Evolutionary conservation across 1,140 invertebrate species (phyloP), one percentile per base, ranked within the genome.

Genomic region (Temnothorax longispinosus): DNA sequence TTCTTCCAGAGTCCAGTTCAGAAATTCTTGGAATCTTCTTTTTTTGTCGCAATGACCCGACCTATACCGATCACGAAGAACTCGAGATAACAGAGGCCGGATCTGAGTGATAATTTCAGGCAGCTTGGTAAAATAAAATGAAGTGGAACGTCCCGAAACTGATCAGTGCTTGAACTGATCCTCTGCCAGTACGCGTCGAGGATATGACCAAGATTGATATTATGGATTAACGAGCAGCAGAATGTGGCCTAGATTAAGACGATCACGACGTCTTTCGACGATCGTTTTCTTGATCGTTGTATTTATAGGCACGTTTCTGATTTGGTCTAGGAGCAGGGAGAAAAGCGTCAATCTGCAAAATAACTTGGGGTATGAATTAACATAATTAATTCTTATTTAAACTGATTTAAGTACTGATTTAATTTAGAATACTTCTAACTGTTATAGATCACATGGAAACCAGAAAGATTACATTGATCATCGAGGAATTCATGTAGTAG

Each of bases 401-500:
- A n/a, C 38, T n/a, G 58, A 38, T 65, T 58, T 21, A 56, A n/a
- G 27, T 65, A 11, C 6, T 67, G 11, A 62, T 62, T 76, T 62
- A 58, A 76, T 60, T 69, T 18, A 67, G 35, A 21, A 62, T 56
- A 27, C 47, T 65, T 56, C 58, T 32, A 1, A 18, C 15, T 47
- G 54, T 69, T 71, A 18, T 27, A 92, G 80, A 84, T 84, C 32
- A 80, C 60, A 67, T 91, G 10, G 92, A 94, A 50, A 96, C 89
- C 97, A 97, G 93, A 96, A 96, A 89, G 97, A 97, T 91, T 98
- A 97, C 93, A 96, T 97, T 44, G 97, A 98, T 95, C 96, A 96
- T 69, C 96, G 96, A 92, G 98, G 97, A 47, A 96, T 98, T 93
- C 96, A 97, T 90, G 97, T 98, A 6, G 97, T 98, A 38, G 97